phyloP scores from a whole-genome alignment of 2,797 vertebrate genomes.

The Gymnoscopelus braueri region DNA sequence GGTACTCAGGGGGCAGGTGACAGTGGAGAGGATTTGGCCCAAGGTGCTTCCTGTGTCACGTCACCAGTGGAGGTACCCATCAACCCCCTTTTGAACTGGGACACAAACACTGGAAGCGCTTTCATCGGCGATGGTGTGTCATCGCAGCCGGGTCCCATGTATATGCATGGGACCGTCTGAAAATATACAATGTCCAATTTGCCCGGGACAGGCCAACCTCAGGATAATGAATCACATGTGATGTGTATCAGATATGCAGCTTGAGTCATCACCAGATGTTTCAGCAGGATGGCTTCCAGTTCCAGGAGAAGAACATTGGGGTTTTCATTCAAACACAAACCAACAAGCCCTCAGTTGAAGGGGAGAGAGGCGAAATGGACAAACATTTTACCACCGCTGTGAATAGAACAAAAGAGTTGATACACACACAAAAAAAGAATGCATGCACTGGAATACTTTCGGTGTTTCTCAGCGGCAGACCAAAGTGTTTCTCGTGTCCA shows the following conservation, averaged over 20 bases:
- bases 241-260: constrained; percentile 78
- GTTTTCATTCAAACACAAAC: constrained; percentile 68
- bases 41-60: constrained; percentile 79
- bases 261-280: constrained; percentile 84
- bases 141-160: constrained; percentile 77
- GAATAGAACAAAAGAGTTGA: constrained; percentile 29
- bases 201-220: constrained; percentile 75
- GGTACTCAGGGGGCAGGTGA: constrained; percentile 62
- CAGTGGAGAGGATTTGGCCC: constrained; percentile 69
- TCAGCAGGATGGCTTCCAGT: constrained; percentile 75
- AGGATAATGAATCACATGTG: constrained; percentile 82
- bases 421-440: constrained; percentile 19
- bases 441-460: constrained; percentile 33
- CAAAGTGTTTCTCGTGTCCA: constrained; percentile 63
- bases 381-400: constrained; percentile 59
- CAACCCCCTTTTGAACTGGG: constrained; percentile 69
- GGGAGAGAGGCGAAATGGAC: constrained; percentile 52
- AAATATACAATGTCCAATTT: constrained; percentile 83
- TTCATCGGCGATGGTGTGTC: constrained; percentile 76
- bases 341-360: constrained; percentile 34
- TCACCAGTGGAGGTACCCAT: constrained; percentile 70
- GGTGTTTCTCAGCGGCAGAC: constrained; percentile 54
- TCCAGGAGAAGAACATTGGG: constrained; percentile 48
- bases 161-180: constrained; percentile 80
- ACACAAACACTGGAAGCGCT: constrained; percentile 78